These are phyloP conservation scores for Erannis defoliaria DNA, from an alignment of 2,888 invertebrate species.

Conservation along the genomic window DNA sequence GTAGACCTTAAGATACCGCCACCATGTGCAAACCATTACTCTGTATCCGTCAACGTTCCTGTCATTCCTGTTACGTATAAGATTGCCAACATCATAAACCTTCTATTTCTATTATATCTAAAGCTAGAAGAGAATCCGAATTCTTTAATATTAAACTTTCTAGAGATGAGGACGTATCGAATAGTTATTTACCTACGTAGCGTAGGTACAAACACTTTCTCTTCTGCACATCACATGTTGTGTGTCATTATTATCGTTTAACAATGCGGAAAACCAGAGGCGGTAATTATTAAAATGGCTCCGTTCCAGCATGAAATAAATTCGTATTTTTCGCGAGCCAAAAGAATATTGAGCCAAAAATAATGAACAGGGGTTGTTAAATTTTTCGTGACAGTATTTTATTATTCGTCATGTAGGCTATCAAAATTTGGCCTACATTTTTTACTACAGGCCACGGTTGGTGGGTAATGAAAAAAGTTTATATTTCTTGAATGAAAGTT, in stretches of 20 bases:
- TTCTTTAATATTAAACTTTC: no score
- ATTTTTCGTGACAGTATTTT: neutral
- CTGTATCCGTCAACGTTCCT: no score
- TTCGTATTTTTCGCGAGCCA: constrained; percentile 2
- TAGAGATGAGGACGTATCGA: no score
- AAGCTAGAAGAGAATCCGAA: no score
- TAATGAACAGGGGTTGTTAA: constrained; percentile 11
- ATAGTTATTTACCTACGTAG: no score
- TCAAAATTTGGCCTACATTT: constrained; percentile 1
- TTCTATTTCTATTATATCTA: no score
- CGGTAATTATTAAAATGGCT: constrained; percentile 35
- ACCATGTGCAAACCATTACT: no score
- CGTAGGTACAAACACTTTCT: no score
- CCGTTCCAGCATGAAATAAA: constrained; percentile 22
- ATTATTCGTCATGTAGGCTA: constrained; percentile 4
- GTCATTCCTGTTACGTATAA: no score
- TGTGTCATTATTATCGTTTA: neutral
- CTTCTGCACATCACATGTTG: neutral
- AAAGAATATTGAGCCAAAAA: constrained; percentile 16
- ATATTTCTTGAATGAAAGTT: constrained; percentile 3
- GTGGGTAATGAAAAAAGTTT: constrained; percentile 3
- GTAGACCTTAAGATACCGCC: no score
- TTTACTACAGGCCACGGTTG: neutral
- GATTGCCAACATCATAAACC: no score
- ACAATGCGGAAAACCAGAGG: constrained; percentile 16